phyloP scores from a whole-genome alignment of 1,140 invertebrate species.

The Alviniconcha marisindica region DNA sequence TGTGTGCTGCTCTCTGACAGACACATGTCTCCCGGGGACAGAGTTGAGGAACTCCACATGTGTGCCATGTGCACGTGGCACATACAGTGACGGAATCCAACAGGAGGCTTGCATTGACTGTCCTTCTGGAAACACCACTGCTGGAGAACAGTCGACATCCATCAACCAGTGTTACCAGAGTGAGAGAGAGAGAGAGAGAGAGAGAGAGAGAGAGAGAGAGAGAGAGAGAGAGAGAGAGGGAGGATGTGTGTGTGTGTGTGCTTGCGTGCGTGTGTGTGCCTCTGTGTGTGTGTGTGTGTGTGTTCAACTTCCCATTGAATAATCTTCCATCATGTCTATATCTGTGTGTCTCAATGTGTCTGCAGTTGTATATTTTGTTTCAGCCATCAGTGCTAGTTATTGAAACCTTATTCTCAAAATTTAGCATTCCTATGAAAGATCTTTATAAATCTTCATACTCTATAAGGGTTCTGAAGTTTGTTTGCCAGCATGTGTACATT shows the following conservation, averaged over 20 bases:
- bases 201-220: background rate
- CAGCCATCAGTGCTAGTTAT: too few relatives aligned
- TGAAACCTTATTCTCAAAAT: too few relatives aligned
- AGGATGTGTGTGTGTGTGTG: background rate
- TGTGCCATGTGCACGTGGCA: slow-evolving; percentile 33
- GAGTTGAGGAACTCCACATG: background rate
- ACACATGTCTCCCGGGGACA: slow-evolving; percentile 32
- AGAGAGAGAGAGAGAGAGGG: background rate
- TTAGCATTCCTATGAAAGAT: too few relatives aligned
- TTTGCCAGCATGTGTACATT: too few relatives aligned
- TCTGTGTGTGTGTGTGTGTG: too few relatives aligned
- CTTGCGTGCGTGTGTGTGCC: too few relatives aligned
- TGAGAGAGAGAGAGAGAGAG: background rate
- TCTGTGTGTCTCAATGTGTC: too few relatives aligned
- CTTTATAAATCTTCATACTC: too few relatives aligned
- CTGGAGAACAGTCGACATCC: background rate
- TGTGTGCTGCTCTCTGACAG: slow-evolving; percentile 9
- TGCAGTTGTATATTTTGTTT: too few relatives aligned
- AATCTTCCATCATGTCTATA: too few relatives aligned
- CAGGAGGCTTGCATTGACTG: slow-evolving; percentile 38
- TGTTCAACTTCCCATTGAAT: too few relatives aligned
- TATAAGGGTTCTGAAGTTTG: too few relatives aligned
- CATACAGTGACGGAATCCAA: slow-evolving; percentile 37
- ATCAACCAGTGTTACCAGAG: background rate
- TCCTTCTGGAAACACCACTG: slow-evolving; percentile 28